A percentile compares a stretch with the other conserved stretches of the same genome.
Evolutionary conservation across 2,113 vertebrate genomes (phyloP).

Genomic region (Tricholaema leucomelas): DNA sequence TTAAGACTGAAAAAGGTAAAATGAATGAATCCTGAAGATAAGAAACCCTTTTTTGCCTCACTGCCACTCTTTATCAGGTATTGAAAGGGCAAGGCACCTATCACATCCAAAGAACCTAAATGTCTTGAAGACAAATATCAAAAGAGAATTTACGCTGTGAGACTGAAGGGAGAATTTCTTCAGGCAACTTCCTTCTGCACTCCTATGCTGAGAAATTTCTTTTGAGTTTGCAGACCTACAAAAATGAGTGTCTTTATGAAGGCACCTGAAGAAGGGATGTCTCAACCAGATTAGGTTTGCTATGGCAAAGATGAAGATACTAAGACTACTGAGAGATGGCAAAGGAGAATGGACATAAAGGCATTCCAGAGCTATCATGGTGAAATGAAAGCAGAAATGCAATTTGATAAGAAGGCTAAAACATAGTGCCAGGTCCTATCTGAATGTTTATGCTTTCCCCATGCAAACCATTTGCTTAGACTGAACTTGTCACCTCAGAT

Average conservation of each 20-base stretch:
- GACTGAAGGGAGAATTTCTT: neutral
- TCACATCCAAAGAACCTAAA: neutral
- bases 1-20: neutral
- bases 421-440: neutral
- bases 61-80: neutral
- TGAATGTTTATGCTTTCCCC: slow-evolving; percentile 18
- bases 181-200: neutral
- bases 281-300: neutral
- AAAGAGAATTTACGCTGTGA: neutral
- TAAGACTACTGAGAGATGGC: neutral
- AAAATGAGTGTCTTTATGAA: neutral
- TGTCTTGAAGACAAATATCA: neutral
- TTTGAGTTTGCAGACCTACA: neutral
- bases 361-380: slow-evolving; percentile 12
- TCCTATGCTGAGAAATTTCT: neutral
- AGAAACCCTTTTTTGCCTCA: neutral
- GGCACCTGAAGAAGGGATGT: neutral
- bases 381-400: neutral
- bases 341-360: neutral
- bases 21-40: neutral
- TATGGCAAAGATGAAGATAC: neutral
- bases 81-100: neutral
- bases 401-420: slow-evolving; percentile 28
- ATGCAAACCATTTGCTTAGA: slow-evolving; percentile 5
- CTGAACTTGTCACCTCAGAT: neutral